These are phyloP conservation scores for Chrysodeixis includens DNA, from an alignment of 2,888 invertebrate species.

Conservation along the genomic window DNA sequence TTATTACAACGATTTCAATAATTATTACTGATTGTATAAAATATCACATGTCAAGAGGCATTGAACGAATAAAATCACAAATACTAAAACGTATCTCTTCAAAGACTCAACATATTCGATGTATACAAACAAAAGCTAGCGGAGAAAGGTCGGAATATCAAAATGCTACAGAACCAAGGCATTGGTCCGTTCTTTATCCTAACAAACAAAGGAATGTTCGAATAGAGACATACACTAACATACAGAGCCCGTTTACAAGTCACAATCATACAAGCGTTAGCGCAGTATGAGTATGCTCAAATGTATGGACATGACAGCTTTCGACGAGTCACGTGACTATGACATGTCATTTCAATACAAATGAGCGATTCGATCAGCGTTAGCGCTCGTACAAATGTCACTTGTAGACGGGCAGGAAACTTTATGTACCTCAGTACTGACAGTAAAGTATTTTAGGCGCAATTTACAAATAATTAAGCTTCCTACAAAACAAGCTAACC, in stretches of 20 bases:
- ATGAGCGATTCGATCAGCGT: too few relatives aligned
- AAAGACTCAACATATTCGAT: constrained; percentile 39
- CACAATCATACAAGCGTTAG: too few relatives aligned
- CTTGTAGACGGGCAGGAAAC: background rate
- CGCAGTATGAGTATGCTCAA: too few relatives aligned
- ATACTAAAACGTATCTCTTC: background rate
- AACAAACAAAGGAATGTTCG: constrained; percentile 35
- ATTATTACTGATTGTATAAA: too few relatives aligned
- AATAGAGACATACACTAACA: constrained; percentile 32
- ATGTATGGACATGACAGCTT: too few relatives aligned
- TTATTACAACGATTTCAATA: too few relatives aligned
- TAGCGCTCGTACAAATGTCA: too few relatives aligned
- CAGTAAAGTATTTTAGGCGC: constrained; percentile 46
- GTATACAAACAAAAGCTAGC: constrained; percentile 41
- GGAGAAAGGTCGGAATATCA: constrained; percentile 34
- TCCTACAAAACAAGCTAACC: background rate
- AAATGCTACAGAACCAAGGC: constrained; percentile 58
- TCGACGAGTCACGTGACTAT: too few relatives aligned
- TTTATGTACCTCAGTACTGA: constrained; percentile 22
- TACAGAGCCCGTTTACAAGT: background rate
- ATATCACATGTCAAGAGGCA: too few relatives aligned
- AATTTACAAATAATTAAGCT: constrained; percentile 7
- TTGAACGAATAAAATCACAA: background rate
- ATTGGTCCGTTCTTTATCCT: constrained; percentile 59
- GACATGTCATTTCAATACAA: too few relatives aligned